Percentiles rank a stretch among this genome's conserved stretches.
phyloP scores from a whole-genome alignment of 2,113 vertebrate genomes.

The Prochilodus magdalenae region DNA sequence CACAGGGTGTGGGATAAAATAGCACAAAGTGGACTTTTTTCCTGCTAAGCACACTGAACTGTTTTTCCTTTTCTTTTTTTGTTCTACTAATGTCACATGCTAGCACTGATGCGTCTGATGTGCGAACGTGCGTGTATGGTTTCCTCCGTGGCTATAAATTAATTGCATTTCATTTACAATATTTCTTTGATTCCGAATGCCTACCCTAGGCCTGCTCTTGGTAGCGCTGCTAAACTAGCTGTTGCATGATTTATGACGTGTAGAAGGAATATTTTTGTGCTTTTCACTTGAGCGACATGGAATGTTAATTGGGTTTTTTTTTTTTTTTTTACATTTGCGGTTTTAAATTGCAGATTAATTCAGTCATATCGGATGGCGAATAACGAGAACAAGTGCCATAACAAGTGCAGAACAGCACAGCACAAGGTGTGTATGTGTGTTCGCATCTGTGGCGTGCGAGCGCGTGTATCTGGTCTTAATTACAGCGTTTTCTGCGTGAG shows the following conservation, averaged over 20 bases:
- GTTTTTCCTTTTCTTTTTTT: slow-evolving; percentile 9
- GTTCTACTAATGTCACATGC: slow-evolving; percentile 4
- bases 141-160: slow-evolving; percentile 10
- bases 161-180: slow-evolving; percentile 10
- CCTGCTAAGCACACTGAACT: slow-evolving; percentile 36
- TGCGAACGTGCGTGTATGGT: slow-evolving; percentile 20
- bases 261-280: slow-evolving; percentile 13
- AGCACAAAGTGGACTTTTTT: slow-evolving; percentile 2
- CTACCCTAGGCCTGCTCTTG: not conserved
- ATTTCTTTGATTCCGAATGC: slow-evolving; percentile 11
- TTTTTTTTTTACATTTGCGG: slow-evolving; percentile 25
- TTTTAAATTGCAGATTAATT: slow-evolving; percentile 29
- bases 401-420: slow-evolving; percentile 32
- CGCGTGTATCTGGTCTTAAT: slow-evolving; percentile 36
- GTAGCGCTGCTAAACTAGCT: slow-evolving; percentile 21
- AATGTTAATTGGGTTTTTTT: slow-evolving; percentile 21
- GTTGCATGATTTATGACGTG: slow-evolving; percentile 32
- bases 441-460: slow-evolving; percentile 26
- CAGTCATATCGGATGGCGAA: slow-evolving; percentile 25
- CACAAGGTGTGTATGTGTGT: slow-evolving; percentile 37
- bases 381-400: slow-evolving; percentile 54
- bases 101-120: slow-evolving; percentile 8
- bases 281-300: not conserved
- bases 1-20: slow-evolving; percentile 11
- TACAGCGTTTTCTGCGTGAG: not conserved